A percentile compares a stretch with the other conserved stretches of the same genome.
Evolutionary conservation across 23 tunicate species (phyloP).

Genomic region (Phallusia fumigata): DNA sequence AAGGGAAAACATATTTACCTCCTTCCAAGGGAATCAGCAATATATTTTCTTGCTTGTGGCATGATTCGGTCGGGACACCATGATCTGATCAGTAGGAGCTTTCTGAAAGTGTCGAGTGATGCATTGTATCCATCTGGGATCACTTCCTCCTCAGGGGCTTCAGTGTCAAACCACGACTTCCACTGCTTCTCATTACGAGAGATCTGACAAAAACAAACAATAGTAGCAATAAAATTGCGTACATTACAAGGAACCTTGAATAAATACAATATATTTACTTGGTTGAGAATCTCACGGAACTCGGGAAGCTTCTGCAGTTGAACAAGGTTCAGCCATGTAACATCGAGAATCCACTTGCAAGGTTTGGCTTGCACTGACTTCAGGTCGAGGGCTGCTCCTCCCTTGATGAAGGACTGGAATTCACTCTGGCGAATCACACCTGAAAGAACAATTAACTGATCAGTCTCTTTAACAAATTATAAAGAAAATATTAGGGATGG

Average conservation of each 20-base stretch:
- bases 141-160: slow-evolving; percentile 92
- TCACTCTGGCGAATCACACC: slow-evolving; percentile 76
- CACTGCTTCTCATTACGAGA: slow-evolving; percentile 89
- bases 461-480: too few species aligned
- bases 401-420: slow-evolving; percentile 96
- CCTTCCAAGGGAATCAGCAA: slow-evolving; percentile 81
- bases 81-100: slow-evolving; percentile 76
- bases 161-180: slow-evolving; percentile 95
- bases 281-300: slow-evolving; percentile 95
- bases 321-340: slow-evolving; percentile 95
- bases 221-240: too few species aligned
- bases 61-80: slow-evolving; percentile 98
- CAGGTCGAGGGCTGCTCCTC: slow-evolving; percentile 98
- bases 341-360: slow-evolving; percentile 94
- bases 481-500: too few species aligned
- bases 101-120: slow-evolving; percentile 89
- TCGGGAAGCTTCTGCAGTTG: slow-evolving; percentile 95
- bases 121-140: slow-evolving; percentile 96
- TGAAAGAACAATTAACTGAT: slow-evolving; percentile 11
- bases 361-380: slow-evolving; percentile 91
- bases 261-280: too few species aligned
- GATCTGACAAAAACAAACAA: slow-evolving; percentile 23
- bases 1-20: slow-evolving; percentile 48
- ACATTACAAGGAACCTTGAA: too few species aligned
- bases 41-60: slow-evolving; percentile 97